A percentile compares a stretch with the other conserved stretches of the same genome.
Conservation (phyloP, 2,888 invertebrate genomes). For the Aproaerema taeniolella region DNA sequence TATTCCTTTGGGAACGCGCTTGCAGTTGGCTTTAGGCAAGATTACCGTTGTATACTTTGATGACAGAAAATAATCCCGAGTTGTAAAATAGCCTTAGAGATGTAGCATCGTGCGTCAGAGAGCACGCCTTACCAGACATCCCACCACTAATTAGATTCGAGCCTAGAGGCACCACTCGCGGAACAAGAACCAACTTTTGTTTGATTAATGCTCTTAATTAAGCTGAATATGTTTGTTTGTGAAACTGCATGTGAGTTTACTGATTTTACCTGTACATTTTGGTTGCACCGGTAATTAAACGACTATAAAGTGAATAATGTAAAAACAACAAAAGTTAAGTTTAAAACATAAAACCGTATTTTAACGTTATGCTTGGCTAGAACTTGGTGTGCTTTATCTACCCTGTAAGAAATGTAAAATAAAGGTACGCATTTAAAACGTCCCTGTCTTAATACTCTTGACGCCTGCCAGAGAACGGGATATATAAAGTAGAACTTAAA, state of each 20-base stretch:
- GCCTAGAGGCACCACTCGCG: background rate
- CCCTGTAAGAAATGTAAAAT: too few relatives aligned
- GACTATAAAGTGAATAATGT: too few relatives aligned
- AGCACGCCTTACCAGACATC: background rate
- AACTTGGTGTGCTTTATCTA: too few relatives aligned
- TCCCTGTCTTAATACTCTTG: background rate
- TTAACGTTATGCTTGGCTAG: too few relatives aligned
- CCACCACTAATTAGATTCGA: background rate
- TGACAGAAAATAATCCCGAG: background rate
- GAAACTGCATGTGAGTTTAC: too few relatives aligned
- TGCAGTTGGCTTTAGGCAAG: too few relatives aligned
- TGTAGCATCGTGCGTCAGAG: background rate
- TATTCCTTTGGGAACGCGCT: too few relatives aligned
- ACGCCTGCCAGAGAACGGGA: background rate
- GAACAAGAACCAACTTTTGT: conserved; percentile 2
- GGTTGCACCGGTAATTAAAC: too few relatives aligned
- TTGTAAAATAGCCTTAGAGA: background rate
- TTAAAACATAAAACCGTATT: too few relatives aligned
- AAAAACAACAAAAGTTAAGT: too few relatives aligned
- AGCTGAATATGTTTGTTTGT: conserved; percentile 1
- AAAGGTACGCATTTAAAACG: too few relatives aligned
- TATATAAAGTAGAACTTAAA: conserved; percentile 2
- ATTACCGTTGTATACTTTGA: background rate
- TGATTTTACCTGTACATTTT: too few relatives aligned
- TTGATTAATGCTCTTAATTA: conserved; percentile 5